Percentiles rank a stretch among this genome's conserved stretches.
phyloP scores from a whole-genome alignment of 2,797 vertebrate species.

The Selene dorsalis region DNA sequence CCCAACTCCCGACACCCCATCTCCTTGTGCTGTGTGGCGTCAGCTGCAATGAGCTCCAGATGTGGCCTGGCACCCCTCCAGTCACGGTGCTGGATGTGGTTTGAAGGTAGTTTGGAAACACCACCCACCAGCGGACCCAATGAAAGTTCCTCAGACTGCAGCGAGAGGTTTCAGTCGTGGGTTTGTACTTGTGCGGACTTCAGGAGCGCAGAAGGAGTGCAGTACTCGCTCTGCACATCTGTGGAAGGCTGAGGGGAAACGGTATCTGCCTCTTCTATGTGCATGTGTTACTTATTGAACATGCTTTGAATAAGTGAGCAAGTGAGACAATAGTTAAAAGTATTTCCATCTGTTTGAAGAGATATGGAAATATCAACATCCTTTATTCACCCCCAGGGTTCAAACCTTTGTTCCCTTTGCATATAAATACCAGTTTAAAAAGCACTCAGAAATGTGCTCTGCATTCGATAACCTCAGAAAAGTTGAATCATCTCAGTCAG shows the following conservation, averaged over 20 bases:
- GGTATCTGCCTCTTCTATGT: constrained; percentile 39
- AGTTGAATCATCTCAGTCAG: neutral
- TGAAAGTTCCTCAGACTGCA: constrained; percentile 80
- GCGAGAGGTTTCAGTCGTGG: constrained; percentile 55
- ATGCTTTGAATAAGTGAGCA: constrained; percentile 57
- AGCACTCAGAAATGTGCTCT: constrained; percentile 2
- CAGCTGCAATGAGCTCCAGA: constrained; percentile 89
- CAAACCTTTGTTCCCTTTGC: constrained; percentile 43
- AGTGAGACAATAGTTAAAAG: constrained; percentile 53
- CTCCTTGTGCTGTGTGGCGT: constrained; percentile 82
- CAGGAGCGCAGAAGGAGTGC: constrained; percentile 30
- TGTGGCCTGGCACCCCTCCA: constrained; percentile 83
- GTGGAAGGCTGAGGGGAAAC: constrained; percentile 22
- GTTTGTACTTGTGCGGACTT: constrained; percentile 30
- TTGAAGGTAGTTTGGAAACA: constrained; percentile 83
- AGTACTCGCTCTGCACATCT: constrained; percentile 27
- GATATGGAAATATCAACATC: constrained; percentile 66
- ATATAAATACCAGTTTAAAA: constrained; percentile 32
- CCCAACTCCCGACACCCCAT: constrained; percentile 66
- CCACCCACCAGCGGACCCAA: constrained; percentile 82
- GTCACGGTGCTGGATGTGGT: constrained; percentile 84
- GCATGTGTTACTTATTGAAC: constrained; percentile 71
- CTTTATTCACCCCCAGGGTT: constrained; percentile 41
- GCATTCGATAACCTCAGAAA: constrained; percentile 32
- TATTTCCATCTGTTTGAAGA: constrained; percentile 64